Conservation (phyloP, 2,888 invertebrate genomes). For the Spodoptera exigua region DNA sequence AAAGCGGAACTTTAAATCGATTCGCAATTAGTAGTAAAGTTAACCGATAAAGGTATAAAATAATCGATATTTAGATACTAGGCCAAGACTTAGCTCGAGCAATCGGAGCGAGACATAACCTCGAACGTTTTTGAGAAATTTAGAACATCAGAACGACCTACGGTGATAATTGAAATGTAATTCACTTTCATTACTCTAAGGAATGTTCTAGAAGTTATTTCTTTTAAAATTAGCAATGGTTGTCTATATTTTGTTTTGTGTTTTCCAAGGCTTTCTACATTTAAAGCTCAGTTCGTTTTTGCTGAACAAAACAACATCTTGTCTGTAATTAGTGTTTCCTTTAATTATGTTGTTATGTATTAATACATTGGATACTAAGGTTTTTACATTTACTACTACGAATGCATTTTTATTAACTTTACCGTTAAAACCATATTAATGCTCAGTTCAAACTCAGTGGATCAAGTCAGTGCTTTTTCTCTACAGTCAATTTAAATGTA, state of each 20-base stretch:
- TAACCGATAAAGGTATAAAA: constrained; percentile 66
- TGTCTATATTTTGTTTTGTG: too few species aligned
- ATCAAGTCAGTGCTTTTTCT: too few species aligned
- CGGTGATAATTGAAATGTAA: constrained; percentile 14
- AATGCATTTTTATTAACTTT: too few species aligned
- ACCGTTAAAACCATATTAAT: too few species aligned
- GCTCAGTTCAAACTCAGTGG: too few species aligned
- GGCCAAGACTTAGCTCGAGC: constrained; percentile 52
- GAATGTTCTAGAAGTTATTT: constrained; percentile 4
- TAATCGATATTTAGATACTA: constrained; percentile 52
- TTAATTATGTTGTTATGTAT: not conserved
- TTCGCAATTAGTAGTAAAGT: constrained; percentile 68
- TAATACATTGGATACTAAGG: not conserved
- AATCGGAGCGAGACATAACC: constrained; percentile 53
- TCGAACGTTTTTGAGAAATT: constrained; percentile 38
- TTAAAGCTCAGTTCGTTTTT: not conserved
- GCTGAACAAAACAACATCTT: too few species aligned
- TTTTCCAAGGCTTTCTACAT: not conserved
- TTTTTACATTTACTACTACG: too few species aligned
- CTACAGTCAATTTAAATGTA: too few species aligned
- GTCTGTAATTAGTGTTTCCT: too few species aligned
- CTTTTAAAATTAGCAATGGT: not conserved
- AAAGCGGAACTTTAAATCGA: constrained; percentile 69
- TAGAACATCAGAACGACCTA: constrained; percentile 34
- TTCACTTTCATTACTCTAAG: constrained; percentile 10